These are phyloP conservation scores for Hippopotamus amphibius DNA, from an alignment of 2,113 vertebrate species.

Conservation along the genomic window DNA sequence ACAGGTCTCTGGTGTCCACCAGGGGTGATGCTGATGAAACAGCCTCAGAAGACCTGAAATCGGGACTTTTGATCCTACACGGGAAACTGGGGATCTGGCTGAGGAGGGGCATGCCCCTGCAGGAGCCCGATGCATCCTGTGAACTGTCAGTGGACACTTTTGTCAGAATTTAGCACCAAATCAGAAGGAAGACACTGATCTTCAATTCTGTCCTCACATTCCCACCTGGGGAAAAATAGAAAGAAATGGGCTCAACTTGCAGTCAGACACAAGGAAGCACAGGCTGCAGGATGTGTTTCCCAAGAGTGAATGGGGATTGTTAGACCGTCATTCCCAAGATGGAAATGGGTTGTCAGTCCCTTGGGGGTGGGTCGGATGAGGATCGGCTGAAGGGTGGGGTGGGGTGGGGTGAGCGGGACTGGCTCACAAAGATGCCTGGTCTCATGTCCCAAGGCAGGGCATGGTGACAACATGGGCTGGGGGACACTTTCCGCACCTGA, in stretches of 20 bases:
- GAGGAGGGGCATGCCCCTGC: background rate
- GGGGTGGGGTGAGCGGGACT: background rate
- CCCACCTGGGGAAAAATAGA: background rate
- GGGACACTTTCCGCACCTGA: background rate
- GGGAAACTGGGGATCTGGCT: background rate
- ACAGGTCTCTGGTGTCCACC: fast-evolving
- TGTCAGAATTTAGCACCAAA: background rate
- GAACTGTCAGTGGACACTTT: background rate
- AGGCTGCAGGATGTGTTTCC: background rate
- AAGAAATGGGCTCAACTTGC: background rate
- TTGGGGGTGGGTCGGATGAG: too few species aligned
- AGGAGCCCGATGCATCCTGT: background rate
- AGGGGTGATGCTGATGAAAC: background rate
- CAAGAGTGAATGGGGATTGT: background rate
- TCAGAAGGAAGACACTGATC: background rate
- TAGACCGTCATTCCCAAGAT: too few species aligned
- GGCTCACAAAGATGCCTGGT: fast-evolving
- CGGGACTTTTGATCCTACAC: background rate
- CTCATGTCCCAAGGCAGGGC: background rate
- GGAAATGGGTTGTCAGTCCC: background rate
- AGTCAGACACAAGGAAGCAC: background rate
- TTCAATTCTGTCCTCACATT: background rate
- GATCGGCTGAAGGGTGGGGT: background rate
- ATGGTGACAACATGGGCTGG: fast-evolving
- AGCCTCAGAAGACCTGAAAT: background rate